Conservation (phyloP, 2,797 vertebrate species). For the Esox masquinongy region DNA sequence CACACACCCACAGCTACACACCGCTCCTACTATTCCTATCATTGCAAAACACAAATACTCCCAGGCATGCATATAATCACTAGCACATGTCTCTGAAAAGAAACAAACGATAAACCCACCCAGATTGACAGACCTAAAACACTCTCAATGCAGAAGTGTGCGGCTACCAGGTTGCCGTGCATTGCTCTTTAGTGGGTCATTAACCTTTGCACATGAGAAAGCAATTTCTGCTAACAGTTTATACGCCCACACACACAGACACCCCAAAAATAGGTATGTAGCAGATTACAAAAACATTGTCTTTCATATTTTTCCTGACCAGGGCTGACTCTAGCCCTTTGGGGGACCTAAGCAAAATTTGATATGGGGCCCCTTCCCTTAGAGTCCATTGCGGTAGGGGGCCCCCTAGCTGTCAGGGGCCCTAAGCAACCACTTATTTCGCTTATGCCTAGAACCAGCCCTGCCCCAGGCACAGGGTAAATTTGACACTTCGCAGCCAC, state of each 20-base stretch:
- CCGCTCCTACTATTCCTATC: conserved; percentile 19
- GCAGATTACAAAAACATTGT: too few species aligned
- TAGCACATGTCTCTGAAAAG: not conserved
- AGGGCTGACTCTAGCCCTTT: too few species aligned
- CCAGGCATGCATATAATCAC: not conserved
- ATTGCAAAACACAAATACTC: not conserved
- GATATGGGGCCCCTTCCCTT: too few species aligned
- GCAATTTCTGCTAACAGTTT: conserved; percentile 18
- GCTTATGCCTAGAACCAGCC: too few species aligned
- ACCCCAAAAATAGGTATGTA: not conserved
- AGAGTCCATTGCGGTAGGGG: too few species aligned
- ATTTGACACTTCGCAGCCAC: too few species aligned
- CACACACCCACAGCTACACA: conserved; percentile 25
- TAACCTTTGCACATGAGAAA: conserved; percentile 19
- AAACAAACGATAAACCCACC: conserved; percentile 22
- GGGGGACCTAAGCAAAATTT: too few species aligned
- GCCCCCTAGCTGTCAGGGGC: too few species aligned
- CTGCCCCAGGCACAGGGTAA: too few species aligned
- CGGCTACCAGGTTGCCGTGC: not conserved
- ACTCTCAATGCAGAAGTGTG: conserved; percentile 9
- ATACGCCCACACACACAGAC: conserved; percentile 1
- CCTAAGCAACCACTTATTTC: too few species aligned
- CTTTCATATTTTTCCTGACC: too few species aligned
- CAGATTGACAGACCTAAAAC: not conserved
- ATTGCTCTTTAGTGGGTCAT: conserved; percentile 9